Base-by-base conservation (phyloP, 2,888 invertebrate genomes). In the Protophormia terraenovae region DNA sequence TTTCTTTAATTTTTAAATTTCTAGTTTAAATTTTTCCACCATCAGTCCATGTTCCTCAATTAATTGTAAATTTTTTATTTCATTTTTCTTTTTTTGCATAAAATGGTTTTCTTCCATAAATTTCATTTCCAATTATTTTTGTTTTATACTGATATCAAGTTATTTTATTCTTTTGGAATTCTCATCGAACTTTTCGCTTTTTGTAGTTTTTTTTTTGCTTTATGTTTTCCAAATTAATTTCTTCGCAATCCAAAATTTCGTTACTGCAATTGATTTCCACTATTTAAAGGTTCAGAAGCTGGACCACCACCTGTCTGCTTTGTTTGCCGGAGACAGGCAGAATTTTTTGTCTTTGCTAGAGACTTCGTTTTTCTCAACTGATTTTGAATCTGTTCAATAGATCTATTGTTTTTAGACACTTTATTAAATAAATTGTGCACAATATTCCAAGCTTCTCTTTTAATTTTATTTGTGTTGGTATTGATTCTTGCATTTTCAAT, bases 81-180 rank as follows among this genome's bases (percentile, higher is more conserved):
- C 67, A 27, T 12, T 50, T 12, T 19, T 35, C 32, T 32, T n/a
- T n/a, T n/a, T n/a, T n/a, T n/a, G n/a, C n/a, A n/a, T n/a, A n/a
- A n/a, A n/a, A 22, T 69, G 66, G 29, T 69, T 35, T 24, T 55
- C 71, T 24, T 55, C 53, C 53, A 55, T 16, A 27, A 1, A 71
- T 71, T 55, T 71, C 22, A 71, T 55, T 55, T 71, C 38, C 24
- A 71, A 8, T 38, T 55, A 53, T 8, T 71, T 71, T 22, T 71
- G 55, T 24, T 55, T 71, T 38, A 71, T 71, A 14, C 53, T 71
- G n/a, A 55, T 8, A 27, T 53, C 55, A 6, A 71, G 35, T 50
- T 50, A 32, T 53, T 69, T 69, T 14, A 50, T 32, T 50, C 67
- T 69, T 69, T 69, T 69, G 10, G 14, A 19, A 35, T 35, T 50